Evolutionary conservation across 2,113 vertebrate genomes (phyloP).

Genomic region (Nothoprocta pentlandii): DNA sequence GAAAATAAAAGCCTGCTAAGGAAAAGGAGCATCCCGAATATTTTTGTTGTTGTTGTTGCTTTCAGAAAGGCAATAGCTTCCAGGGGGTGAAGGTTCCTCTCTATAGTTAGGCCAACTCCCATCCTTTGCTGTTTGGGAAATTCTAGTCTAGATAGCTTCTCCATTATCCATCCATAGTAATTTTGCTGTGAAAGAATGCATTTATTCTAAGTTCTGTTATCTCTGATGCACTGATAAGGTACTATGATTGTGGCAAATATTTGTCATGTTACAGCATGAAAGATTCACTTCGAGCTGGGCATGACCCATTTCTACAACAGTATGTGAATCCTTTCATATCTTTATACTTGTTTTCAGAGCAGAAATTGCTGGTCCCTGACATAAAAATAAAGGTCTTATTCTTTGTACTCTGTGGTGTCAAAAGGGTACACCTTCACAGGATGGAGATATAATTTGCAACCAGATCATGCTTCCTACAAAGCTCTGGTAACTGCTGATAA

Average conservation of each 20-base stretch:
- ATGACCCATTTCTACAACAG: background rate
- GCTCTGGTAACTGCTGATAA: constrained; percentile 37
- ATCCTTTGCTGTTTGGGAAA: background rate
- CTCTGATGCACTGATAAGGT: rapidly evolving
- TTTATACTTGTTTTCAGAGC: background rate
- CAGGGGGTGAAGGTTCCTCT: background rate
- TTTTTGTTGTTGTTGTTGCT: background rate
- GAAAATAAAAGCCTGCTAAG: background rate
- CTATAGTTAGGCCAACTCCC: background rate
- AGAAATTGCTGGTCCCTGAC: background rate
- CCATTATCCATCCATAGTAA: background rate
- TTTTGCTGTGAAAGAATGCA: background rate
- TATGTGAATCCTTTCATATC: constrained; percentile 1
- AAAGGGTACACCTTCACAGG: background rate
- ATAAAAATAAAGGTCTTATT: constrained; percentile 21
- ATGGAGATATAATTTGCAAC: constrained; percentile 18
- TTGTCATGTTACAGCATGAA: background rate
- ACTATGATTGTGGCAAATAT: rapidly evolving
- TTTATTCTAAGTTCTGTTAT: background rate
- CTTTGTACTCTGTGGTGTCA: background rate
- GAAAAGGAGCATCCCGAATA: background rate
- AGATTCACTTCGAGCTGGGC: background rate
- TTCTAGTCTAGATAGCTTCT: background rate
- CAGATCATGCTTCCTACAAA: background rate
- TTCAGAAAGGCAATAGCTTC: background rate